Evolutionary conservation across 2,888 invertebrate species (phyloP).

Genomic region (Leucophora obtusa): DNA sequence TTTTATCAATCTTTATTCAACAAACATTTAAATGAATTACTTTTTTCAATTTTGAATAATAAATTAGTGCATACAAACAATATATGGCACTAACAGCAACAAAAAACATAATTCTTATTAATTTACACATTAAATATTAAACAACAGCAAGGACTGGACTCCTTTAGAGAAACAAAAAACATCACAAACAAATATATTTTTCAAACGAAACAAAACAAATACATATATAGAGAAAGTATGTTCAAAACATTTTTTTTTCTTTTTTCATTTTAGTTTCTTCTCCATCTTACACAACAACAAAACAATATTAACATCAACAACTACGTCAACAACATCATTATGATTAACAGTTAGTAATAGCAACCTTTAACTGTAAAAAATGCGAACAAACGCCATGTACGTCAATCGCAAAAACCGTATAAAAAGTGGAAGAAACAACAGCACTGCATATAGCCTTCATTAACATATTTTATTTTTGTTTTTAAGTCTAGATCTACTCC

Average conservation of each 20-base stretch:
- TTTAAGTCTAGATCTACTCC: constrained; percentile 42
- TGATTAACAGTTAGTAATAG: constrained; percentile 54
- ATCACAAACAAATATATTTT: constrained; percentile 34
- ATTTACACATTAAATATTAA: constrained; percentile 18
- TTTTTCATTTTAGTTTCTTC: constrained; percentile 3
- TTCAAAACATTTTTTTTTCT: background rate
- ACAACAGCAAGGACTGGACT: constrained; percentile 27
- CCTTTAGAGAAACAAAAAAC: constrained; percentile 19
- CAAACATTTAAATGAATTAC: too few relatives aligned
- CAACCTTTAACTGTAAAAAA: constrained; percentile 46
- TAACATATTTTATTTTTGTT: constrained; percentile 52
- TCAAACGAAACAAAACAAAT: constrained; percentile 19
- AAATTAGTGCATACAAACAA: constrained; percentile 18
- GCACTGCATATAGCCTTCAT: constrained; percentile 54
- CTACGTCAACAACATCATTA: constrained; percentile 38
- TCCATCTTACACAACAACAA: background rate
- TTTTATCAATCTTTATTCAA: too few relatives aligned
- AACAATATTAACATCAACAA: constrained; percentile 34
- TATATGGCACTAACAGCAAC: constrained; percentile 6
- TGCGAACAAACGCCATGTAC: constrained; percentile 26
- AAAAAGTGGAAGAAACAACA: constrained; percentile 52
- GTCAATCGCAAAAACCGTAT: constrained; percentile 44
- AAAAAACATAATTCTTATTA: constrained; percentile 34
- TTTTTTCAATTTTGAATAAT: background rate
- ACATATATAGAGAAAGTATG: background rate